Conservation (phyloP, 2,888 invertebrate species). For the Ceriagrion tenellum region DNA sequence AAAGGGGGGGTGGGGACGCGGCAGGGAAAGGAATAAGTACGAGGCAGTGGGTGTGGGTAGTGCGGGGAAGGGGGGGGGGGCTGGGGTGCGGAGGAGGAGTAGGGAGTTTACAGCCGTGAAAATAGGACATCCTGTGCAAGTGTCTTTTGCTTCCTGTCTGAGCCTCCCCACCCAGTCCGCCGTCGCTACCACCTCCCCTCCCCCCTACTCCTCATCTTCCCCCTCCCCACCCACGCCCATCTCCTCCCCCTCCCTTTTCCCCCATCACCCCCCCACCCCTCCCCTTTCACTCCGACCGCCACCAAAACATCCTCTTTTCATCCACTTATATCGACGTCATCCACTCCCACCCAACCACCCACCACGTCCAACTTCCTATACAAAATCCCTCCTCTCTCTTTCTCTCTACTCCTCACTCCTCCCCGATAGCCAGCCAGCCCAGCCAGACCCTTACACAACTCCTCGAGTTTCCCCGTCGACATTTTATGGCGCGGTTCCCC, state of each 20-base stretch:
- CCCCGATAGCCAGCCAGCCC: too few relatives aligned
- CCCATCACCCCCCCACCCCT: not conserved
- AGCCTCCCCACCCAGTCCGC: not conserved
- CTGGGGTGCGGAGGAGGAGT: slow-evolving; percentile 1
- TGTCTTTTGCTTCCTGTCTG: slow-evolving; percentile 66
- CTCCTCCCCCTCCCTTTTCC: not conserved
- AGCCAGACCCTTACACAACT: not conserved
- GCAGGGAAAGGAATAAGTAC: not conserved
- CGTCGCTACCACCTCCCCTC: not conserved
- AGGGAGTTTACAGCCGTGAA: slow-evolving; percentile 61
- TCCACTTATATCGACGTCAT: slow-evolving; percentile 63
- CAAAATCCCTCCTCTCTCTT: not conserved
- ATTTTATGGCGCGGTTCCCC: not conserved
- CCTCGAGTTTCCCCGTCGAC: not conserved
- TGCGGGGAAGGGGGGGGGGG: not conserved
- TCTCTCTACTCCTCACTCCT: not conserved
- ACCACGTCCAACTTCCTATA: not conserved
- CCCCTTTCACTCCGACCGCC: not conserved
- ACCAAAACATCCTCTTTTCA: slow-evolving; percentile 60
- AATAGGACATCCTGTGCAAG: slow-evolving; percentile 66
- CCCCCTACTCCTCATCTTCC: too few relatives aligned
- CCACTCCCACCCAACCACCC: slow-evolving; percentile 28
- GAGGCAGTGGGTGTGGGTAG: too few relatives aligned
- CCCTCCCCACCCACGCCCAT: not conserved
- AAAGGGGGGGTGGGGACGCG: not conserved